Evolutionary conservation across 2,888 invertebrate species (phyloP).

Genomic region (Lymantria monacha): DNA sequence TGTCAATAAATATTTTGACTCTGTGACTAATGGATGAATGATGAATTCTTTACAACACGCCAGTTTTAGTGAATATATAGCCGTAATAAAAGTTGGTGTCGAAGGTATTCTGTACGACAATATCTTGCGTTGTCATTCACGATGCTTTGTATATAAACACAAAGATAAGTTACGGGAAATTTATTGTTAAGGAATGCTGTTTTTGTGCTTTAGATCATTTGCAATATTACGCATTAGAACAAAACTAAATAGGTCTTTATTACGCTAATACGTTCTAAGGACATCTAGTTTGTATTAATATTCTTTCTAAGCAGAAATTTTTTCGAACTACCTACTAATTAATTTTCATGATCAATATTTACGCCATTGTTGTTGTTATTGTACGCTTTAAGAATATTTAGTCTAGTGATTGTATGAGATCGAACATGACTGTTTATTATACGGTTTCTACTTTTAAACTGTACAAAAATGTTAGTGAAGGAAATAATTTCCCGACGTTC

Average conservation of each 20-base stretch:
- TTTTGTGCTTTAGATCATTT: constrained; percentile 45
- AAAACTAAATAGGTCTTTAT: constrained; percentile 15
- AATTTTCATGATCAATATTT: constrained; percentile 1
- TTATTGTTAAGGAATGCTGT: constrained; percentile 54
- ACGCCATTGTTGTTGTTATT: constrained; percentile 4
- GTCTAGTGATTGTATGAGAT: constrained; percentile 9
- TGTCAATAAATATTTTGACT: constrained; percentile 76
- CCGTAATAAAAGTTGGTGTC: constrained; percentile 73
- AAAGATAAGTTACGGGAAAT: constrained; percentile 65
- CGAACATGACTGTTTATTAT: constrained; percentile 30
- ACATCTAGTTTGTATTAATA: not conserved
- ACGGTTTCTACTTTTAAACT: constrained; percentile 33
- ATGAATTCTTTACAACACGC: constrained; percentile 77
- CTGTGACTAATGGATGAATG: constrained; percentile 81
- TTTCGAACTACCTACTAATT: constrained; percentile 26
- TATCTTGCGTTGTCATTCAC: constrained; percentile 69
- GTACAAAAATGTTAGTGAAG: constrained; percentile 31
- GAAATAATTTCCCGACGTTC: constrained; percentile 20
- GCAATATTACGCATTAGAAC: constrained; percentile 36
- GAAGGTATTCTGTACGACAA: constrained; percentile 54
- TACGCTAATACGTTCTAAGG: constrained; percentile 5
- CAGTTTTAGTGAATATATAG: constrained; percentile 73
- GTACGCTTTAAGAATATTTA: not conserved
- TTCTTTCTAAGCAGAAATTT: constrained; percentile 7
- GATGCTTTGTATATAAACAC: constrained; percentile 54